Percentiles rank a stretch among this genome's conserved stretches.
Conservation (phyloP, 2,113 vertebrate species). For the Neolamprologus hecqui region DNA sequence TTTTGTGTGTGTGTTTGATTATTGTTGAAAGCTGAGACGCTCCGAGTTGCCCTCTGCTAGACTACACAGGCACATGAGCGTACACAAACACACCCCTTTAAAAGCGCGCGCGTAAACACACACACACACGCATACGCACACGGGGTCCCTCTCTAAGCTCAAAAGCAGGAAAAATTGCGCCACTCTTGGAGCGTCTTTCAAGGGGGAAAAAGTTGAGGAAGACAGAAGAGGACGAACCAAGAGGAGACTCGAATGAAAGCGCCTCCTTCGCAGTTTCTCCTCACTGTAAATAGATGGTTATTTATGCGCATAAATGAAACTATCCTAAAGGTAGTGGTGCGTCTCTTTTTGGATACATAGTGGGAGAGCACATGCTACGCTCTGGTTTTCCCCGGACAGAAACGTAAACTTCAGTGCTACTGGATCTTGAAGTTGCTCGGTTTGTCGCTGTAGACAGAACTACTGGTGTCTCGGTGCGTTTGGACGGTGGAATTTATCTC, state of each 20-base stretch:
- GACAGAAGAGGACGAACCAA: conserved; percentile 55
- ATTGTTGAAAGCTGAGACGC: conserved; percentile 37
- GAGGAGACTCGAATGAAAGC: conserved; percentile 50
- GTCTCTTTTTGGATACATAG: conserved; percentile 34
- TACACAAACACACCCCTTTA: conserved; percentile 53
- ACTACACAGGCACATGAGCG: conserved; percentile 12
- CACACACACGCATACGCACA: not conserved
- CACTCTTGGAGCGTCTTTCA: conserved; percentile 66
- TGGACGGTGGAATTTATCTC: conserved; percentile 62
- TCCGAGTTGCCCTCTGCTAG: conserved; percentile 29
- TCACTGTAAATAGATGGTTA: conserved; percentile 39
- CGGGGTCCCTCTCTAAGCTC: conserved; percentile 61
- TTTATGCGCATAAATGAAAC: conserved; percentile 49
- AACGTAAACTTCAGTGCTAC: not conserved
- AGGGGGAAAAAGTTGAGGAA: conserved; percentile 60
- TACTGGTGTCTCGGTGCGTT: not conserved
- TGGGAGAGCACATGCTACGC: not conserved
- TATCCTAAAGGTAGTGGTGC: not conserved
- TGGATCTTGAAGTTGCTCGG: conserved; percentile 23
- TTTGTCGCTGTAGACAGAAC: not conserved
- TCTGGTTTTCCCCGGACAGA: not conserved
- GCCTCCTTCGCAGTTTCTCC: conserved; percentile 29
- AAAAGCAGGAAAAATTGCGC: conserved; percentile 64
- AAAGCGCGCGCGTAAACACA: not conserved
- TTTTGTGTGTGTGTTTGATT: not conserved